Conservation (phyloP, 2,797 vertebrate species). For the Lepilemur ruficaudatus region DNA sequence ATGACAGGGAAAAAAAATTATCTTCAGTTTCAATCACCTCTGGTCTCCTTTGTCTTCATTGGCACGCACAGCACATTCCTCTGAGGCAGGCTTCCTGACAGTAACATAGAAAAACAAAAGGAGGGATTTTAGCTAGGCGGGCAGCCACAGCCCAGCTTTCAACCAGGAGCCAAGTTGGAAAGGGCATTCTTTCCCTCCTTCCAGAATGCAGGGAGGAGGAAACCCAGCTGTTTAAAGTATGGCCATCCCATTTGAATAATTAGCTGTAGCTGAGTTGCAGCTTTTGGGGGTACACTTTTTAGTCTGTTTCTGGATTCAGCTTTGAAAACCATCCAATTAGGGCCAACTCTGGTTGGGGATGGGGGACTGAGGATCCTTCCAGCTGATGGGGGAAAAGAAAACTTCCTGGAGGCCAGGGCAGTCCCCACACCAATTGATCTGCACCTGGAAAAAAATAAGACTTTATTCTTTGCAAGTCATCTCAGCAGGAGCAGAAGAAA, state of each 20-base stretch:
- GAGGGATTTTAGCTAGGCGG: not conserved
- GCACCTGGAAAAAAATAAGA: not conserved
- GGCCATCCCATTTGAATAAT: not conserved
- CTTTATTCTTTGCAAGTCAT: conserved; percentile 55
- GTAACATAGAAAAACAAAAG: not conserved
- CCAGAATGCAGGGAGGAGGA: not conserved
- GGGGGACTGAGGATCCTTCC: not conserved
- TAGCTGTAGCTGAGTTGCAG: not conserved
- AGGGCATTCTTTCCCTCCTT: not conserved
- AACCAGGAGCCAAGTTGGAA: not conserved
- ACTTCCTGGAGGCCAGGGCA: not conserved
- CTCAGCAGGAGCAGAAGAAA: conserved; percentile 35
- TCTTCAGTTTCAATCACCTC: not conserved
- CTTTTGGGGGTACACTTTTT: not conserved
- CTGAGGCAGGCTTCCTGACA: not conserved
- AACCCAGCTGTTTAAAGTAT: not conserved
- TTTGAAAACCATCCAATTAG: not conserved
- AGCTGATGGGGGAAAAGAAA: not conserved
- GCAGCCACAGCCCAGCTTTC: not conserved
- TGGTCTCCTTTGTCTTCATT: not conserved
- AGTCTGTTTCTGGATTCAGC: not conserved
- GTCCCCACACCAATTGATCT: not conserved
- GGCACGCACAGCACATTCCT: not conserved
- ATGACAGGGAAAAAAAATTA: not conserved
- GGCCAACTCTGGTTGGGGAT: not conserved